Base-by-base conservation (phyloP, 2,113 vertebrate species). In the Bubo bubo region DNA sequence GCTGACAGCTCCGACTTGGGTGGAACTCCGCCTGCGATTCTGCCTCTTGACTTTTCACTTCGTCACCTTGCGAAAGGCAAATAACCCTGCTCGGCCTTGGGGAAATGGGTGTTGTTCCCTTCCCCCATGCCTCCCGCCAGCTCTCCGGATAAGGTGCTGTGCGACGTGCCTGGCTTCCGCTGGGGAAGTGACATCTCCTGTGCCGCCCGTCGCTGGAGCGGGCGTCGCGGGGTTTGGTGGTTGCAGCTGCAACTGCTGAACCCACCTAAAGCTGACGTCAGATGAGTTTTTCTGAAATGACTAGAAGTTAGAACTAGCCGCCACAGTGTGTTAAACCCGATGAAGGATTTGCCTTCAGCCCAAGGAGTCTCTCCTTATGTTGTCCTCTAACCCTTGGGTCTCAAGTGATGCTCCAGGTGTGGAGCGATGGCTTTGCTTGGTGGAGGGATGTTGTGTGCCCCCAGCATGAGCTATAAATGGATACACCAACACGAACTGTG, bases 401-500 rank as follows among this genome's bases (percentile, higher is more conserved):
- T 9, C 6, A 1, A 5, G 63, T 2, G 52, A 5, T 9, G 52
- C 67, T 70, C 35, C 26, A 2, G n/a, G 5, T 9, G 30, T 8
- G 45, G 13, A 8, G 53, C 5, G 0, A 2, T 18, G 37, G 39
- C 45, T 72, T 13, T 30, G 13, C 28, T n/a, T 3, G 37, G 8
- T 1, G 7, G 22, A 23, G 39, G 39, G 81, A 9, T 15, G 53
- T 37, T 23, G 32, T 8, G 55, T 1, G 17, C 39, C 80, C 8
- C 23, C 17, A 15, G 37, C 5, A 0, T 1, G 14, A 37, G 47
- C 30, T 9, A 0, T 2, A 10, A 37, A 12, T 0, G 14, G 53
- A 2, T 8, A 3, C 45, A 2, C 8, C 2, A 1, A 5, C 28
- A 0, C 0, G 11, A 8, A 0, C 49, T 1, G 37, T 9, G 7